These are phyloP conservation scores for Caenorhabditis wallacei DNA, from an alignment of 2,888 invertebrate species.

Conservation along the genomic window DNA sequence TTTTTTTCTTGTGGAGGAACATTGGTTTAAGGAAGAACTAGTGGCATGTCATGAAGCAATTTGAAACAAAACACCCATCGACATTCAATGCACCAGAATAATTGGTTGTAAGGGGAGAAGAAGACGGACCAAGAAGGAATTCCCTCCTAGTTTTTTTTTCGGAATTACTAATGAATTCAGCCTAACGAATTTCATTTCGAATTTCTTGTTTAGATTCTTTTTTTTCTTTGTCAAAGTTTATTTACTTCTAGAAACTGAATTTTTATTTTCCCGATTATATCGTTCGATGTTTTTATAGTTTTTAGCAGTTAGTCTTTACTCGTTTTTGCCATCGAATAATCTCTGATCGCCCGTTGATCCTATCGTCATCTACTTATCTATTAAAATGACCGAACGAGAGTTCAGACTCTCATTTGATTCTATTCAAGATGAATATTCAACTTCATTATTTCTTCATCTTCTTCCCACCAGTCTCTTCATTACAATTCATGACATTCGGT, in stretches of 20 bases:
- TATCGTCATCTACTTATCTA: too few species aligned
- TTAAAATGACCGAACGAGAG: not conserved
- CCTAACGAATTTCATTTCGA: not conserved
- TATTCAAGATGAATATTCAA: conserved; percentile 20
- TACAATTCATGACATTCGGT: conserved; percentile 26
- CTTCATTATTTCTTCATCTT: not conserved
- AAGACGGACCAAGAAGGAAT: not conserved
- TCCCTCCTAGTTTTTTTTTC: conserved; percentile 3
- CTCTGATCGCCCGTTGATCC: not conserved
- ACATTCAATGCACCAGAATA: conserved; percentile 51
- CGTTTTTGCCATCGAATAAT: not conserved
- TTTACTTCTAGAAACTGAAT: not conserved
- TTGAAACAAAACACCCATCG: conserved; percentile 55
- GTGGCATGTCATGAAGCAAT: conserved; percentile 56
- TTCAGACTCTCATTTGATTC: conserved; percentile 7
- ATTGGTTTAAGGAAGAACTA: not conserved
- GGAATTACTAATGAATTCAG: not conserved
- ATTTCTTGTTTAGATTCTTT: not conserved
- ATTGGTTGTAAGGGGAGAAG: conserved; percentile 41
- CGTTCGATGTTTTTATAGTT: too few species aligned
- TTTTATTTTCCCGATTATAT: too few species aligned
- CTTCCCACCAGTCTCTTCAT: conserved; percentile 25
- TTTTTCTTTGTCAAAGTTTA: not conserved
- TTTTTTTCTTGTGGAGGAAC: conserved; percentile 12
- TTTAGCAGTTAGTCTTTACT: too few species aligned